Conservation (phyloP, 2,113 vertebrate species). For the Toxotes chatareus region DNA sequence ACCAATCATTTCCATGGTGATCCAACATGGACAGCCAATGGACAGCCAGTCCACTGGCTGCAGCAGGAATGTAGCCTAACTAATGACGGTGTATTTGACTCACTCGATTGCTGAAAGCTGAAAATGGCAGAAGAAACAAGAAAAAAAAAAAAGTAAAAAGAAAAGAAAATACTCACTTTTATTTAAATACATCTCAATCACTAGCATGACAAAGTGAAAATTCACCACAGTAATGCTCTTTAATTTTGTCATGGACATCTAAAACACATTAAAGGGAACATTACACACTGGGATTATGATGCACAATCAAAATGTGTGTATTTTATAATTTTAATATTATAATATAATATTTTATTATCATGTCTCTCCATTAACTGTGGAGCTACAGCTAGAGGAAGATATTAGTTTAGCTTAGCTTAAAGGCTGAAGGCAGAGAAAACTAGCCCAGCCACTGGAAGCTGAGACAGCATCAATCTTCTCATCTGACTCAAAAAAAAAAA, state of each 20-base stretch:
- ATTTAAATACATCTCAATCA: not conserved
- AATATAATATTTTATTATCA: too few species aligned
- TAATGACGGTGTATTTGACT: not conserved
- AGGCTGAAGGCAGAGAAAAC: too few species aligned
- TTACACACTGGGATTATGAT: not conserved
- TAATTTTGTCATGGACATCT: not conserved
- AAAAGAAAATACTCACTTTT: conserved; percentile 1
- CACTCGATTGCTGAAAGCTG: not conserved
- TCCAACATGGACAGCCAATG: not conserved
- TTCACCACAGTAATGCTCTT: not conserved
- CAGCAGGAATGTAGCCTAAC: not conserved
- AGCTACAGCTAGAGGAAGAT: too few species aligned
- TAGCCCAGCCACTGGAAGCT: too few species aligned
- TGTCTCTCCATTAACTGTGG: too few species aligned
- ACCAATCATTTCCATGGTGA: conserved; percentile 8
- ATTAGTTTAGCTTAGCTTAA: too few species aligned
- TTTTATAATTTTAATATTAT: not conserved
- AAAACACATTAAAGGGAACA: not conserved
- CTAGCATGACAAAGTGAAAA: not conserved
- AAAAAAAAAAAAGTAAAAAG: not conserved
- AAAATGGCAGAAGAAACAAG: not conserved
- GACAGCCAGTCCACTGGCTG: not conserved
- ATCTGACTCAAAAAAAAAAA: too few species aligned
- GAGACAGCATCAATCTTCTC: too few species aligned
- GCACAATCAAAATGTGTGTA: not conserved